Base-by-base conservation (phyloP, 2,888 invertebrate genomes). In the Rhorus exstirpatorius region DNA sequence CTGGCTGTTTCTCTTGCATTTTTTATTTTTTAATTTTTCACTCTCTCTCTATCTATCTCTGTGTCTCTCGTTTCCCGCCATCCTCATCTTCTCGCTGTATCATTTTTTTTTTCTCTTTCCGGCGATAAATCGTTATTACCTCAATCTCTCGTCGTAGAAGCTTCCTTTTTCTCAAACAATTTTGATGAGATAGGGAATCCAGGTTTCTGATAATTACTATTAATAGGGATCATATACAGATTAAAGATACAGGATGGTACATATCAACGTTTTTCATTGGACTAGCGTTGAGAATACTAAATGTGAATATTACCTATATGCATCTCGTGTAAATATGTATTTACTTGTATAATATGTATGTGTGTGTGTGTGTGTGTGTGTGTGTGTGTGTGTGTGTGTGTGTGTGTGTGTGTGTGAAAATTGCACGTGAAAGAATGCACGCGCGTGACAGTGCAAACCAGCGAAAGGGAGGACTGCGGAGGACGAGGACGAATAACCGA, bases 401-500 rank as follows among this genome's bases (percentile, higher is more conserved):
- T n/a, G n/a, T n/a, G n/a, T n/a, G n/a, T n/a, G n/a, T n/a, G n/a
- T n/a, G n/a, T n/a, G n/a, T n/a, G n/a, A 1, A 26, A 53, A 41
- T 35, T 41, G 61, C 38, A 24, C 51, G 58, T 41, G 41, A 10
- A 51, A 61, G 58, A 72, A 38, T 24, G 61, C 6, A 44, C 8
- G 38, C 49, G 51, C 24, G 63, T 19, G 41, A 61, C 8, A 46
- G 49, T 26, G 41, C n/a, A 17, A 46, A n/a, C n/a, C 24, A 63
- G 60, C 55, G 58, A 67, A n/a, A n/a, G 55, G 51, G 61, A 63
- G 63, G 63, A 3, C 24, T 7, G 1, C n/a, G 53, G 53, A 46
- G 55, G 61, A 77, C 60, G 68, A 76, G 35, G 76, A 71, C 63
- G 71, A 71, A 71, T 72, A 72, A 58, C 65, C 31, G 67, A 65